Percentiles rank a stretch among this genome's conserved stretches.
Conservation (phyloP, 2,797 vertebrate genomes). For the Phrynocephalus guinanensis region DNA sequence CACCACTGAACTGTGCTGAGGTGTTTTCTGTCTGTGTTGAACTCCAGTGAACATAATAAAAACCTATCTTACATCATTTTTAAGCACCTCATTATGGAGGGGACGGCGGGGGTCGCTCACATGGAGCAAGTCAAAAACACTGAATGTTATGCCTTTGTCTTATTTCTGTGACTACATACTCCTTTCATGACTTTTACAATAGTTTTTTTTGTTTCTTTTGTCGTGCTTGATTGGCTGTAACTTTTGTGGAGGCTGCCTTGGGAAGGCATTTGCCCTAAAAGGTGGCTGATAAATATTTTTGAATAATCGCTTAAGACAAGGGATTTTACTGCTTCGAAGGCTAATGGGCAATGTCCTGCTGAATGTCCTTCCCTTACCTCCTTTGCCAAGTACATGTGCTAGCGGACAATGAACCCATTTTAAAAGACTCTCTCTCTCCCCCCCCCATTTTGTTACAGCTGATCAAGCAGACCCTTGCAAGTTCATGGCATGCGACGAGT, state of each 20-base stretch:
- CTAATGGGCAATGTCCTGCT: background rate
- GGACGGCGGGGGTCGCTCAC: too few species aligned
- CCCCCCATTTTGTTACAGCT: conserved; percentile 74
- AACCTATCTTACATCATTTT: too few species aligned
- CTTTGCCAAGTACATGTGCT: background rate
- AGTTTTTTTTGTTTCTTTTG: background rate
- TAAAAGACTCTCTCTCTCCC: conserved; percentile 33
- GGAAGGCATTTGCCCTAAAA: background rate
- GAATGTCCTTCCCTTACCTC: background rate
- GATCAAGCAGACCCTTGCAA: conserved; percentile 90
- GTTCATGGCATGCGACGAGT: conserved; percentile 87
- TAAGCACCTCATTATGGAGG: too few species aligned
- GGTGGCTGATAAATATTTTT: background rate
- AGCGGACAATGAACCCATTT: background rate
- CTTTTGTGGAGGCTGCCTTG: background rate
- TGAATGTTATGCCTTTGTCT: background rate
- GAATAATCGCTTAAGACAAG: background rate
- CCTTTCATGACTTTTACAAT: background rate
- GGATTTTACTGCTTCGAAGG: background rate
- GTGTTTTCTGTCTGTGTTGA: too few species aligned
- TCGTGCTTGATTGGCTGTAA: background rate
- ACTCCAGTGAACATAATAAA: too few species aligned
- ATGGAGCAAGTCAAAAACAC: background rate
- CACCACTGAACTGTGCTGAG: too few species aligned
- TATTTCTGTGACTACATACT: background rate